phyloP scores from a whole-genome alignment of 2,113 vertebrate genomes.

The Mesembrinibis cayennensis region DNA sequence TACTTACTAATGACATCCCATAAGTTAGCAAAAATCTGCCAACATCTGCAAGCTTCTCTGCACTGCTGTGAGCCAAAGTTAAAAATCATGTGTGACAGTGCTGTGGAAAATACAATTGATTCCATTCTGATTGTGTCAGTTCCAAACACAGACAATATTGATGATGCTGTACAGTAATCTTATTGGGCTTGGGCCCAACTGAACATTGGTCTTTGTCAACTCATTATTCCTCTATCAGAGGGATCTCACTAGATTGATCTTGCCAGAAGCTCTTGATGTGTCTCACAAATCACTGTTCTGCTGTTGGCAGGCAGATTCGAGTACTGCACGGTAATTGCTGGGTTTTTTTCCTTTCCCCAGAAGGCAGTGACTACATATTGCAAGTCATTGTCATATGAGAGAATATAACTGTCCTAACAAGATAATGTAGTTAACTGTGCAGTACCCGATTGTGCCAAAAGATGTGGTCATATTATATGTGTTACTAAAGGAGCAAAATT shows the following conservation, averaged over 20 bases:
- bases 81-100: slow-evolving; percentile 81
- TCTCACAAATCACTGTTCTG: slow-evolving; percentile 83
- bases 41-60: slow-evolving; percentile 76
- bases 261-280: slow-evolving; percentile 78
- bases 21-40: slow-evolving; percentile 77
- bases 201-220: slow-evolving; percentile 82
- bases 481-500: slow-evolving; percentile 30
- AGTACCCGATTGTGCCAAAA: slow-evolving; percentile 34
- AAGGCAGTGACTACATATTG: slow-evolving; percentile 72
- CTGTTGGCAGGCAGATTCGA: slow-evolving; percentile 82
- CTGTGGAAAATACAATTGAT: slow-evolving; percentile 79
- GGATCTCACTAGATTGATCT: slow-evolving; percentile 81
- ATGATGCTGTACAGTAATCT: slow-evolving; percentile 80
- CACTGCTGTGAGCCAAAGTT: slow-evolving; percentile 74
- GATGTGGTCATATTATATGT: background rate
- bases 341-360: slow-evolving; percentile 56
- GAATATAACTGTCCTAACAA: slow-evolving; percentile 67
- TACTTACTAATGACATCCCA: slow-evolving; percentile 77
- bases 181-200: slow-evolving; percentile 79
- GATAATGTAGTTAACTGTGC: slow-evolving; percentile 52
- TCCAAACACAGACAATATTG: slow-evolving; percentile 82
- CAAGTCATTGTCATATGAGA: slow-evolving; percentile 74
- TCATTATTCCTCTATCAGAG: slow-evolving; percentile 83
- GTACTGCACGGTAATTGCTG: slow-evolving; percentile 80
- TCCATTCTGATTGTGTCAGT: slow-evolving; percentile 79